Conservation (phyloP, 2,113 vertebrate genomes). For the Notarius quadriscutis region DNA sequence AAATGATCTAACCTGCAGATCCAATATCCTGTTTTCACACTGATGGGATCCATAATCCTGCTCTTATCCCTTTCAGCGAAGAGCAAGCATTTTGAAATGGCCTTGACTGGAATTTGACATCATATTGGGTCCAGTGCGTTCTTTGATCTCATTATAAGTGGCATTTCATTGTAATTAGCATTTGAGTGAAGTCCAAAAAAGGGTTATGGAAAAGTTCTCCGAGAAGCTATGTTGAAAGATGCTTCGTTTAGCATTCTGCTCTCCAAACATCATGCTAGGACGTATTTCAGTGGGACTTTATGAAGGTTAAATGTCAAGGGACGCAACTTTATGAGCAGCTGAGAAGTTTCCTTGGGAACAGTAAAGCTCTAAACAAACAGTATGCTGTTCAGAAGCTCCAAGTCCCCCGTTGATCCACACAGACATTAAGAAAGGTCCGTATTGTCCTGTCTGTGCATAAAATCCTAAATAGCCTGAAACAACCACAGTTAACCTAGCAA, state of each 20-base stretch:
- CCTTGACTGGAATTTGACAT: background rate
- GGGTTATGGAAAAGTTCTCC: background rate
- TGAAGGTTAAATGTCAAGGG: slow-evolving; percentile 21
- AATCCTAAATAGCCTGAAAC: slow-evolving; percentile 21
- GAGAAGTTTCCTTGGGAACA: slow-evolving; percentile 32
- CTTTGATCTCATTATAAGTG: slow-evolving; percentile 41
- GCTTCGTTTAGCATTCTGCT: background rate
- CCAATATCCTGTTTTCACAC: slow-evolving; percentile 38
- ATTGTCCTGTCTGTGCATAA: background rate
- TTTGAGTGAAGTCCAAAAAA: slow-evolving; percentile 27
- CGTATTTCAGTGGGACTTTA: background rate
- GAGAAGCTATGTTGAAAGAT: background rate
- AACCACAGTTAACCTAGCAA: slow-evolving; percentile 17
- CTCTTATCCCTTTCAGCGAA: slow-evolving; percentile 25
- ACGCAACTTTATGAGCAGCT: slow-evolving; percentile 27
- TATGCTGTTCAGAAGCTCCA: background rate
- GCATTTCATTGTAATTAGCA: background rate
- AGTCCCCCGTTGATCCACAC: background rate
- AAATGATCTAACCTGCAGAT: slow-evolving; percentile 30
- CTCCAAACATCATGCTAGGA: background rate
- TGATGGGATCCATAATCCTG: slow-evolving; percentile 24
- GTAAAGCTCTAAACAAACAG: slow-evolving; percentile 34
- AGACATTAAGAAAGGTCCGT: slow-evolving; percentile 10
- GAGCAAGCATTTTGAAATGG: slow-evolving; percentile 11
- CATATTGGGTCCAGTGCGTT: background rate